Evolutionary conservation across 2,888 invertebrate species (phyloP).

Genomic region (Cephus pygmeus): DNA sequence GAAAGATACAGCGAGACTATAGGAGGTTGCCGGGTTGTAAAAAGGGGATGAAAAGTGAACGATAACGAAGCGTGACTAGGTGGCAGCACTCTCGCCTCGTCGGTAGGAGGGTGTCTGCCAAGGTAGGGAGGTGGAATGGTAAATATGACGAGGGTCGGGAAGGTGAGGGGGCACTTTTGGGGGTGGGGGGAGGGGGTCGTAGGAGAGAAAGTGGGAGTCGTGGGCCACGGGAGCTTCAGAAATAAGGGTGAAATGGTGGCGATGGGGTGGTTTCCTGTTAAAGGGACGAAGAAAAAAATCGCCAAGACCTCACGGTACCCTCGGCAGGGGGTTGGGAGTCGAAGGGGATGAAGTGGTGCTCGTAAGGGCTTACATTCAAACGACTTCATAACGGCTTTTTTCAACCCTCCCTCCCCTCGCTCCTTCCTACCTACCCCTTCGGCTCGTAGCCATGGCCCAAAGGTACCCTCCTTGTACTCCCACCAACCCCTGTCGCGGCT

Average conservation of each 20-base stretch:
- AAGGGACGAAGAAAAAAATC: neutral
- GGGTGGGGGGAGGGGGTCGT: neutral
- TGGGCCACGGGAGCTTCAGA: neutral
- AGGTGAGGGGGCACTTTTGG: neutral
- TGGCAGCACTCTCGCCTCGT: neutral
- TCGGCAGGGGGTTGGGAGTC: neutral
- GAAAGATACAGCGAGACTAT: neutral
- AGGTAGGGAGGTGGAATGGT: neutral
- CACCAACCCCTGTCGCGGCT: neutral
- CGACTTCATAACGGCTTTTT: constrained; percentile 22
- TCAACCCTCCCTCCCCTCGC: neutral
- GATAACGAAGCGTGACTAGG: neutral
- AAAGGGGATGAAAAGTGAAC: neutral
- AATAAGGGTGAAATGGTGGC: neutral
- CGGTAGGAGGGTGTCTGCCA: neutral
- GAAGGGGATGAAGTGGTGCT: constrained; percentile 15
- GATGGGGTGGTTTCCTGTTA: neutral
- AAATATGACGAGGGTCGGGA: neutral
- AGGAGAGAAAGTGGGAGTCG: neutral
- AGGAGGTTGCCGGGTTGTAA: neutral
- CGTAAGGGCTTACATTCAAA: constrained; percentile 20
- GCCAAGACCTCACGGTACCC: neutral
- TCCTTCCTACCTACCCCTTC: neutral
- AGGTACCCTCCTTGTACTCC: neutral
- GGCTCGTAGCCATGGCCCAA: neutral